phyloP scores from a whole-genome alignment of 2,888 invertebrate genomes.

The Nymphalis c-album region DNA sequence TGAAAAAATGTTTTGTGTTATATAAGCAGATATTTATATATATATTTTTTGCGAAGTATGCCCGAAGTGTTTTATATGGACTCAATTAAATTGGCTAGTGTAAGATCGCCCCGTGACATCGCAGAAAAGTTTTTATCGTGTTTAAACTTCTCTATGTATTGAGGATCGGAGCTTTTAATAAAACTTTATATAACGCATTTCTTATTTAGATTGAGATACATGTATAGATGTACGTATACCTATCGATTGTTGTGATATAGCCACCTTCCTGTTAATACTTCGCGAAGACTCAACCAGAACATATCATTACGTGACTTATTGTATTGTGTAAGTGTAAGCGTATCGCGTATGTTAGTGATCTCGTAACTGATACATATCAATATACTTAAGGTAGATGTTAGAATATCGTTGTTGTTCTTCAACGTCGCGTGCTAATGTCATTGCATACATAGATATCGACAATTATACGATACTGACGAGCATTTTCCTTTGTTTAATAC shows the following conservation, averaged over 20 bases:
- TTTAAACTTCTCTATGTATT: slow-evolving; percentile 28
- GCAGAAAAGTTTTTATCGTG: slow-evolving; percentile 22
- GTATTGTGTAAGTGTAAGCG: slow-evolving; percentile 39
- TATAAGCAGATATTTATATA: too few relatives aligned
- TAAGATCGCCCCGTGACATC: not conserved
- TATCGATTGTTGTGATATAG: slow-evolving; percentile 41
- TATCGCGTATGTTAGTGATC: slow-evolving; percentile 48
- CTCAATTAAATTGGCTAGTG: not conserved
- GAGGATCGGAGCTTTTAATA: slow-evolving; percentile 35
- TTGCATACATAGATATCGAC: slow-evolving; percentile 9
- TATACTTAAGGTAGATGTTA: slow-evolving; percentile 65
- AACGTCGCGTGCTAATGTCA: slow-evolving; percentile 51
- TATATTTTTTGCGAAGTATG: too few relatives aligned
- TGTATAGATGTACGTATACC: slow-evolving; percentile 36
- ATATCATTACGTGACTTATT: slow-evolving; percentile 45
- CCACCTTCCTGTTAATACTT: slow-evolving; percentile 43
- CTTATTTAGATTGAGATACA: slow-evolving; percentile 34
- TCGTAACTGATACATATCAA: slow-evolving; percentile 55
- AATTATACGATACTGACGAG: not conserved
- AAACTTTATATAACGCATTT: slow-evolving; percentile 36
- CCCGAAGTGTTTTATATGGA: too few relatives aligned
- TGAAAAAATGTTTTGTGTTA: too few relatives aligned
- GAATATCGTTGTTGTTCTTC: slow-evolving; percentile 77
- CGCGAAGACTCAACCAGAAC: slow-evolving; percentile 45
- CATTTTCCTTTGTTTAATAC: too few relatives aligned